Conservation (phyloP, 1,140 invertebrate species). For the Tetraneura akinire region DNA sequence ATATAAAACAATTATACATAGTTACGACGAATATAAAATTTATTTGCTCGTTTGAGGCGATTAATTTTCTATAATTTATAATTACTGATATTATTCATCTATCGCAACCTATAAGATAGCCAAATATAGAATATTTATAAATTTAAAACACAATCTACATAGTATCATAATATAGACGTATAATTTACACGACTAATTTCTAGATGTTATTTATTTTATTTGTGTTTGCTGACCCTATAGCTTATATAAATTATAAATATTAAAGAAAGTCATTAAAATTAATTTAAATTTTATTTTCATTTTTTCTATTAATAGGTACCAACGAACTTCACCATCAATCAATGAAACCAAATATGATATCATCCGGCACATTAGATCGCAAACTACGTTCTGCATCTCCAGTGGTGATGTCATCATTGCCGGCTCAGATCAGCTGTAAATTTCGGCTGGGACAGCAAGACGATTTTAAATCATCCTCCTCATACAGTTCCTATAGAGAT, state of each 20-base stretch:
- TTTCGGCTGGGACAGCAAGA: constrained; percentile 49
- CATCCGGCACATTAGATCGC: constrained; percentile 58
- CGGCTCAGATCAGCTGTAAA: constrained; percentile 47
- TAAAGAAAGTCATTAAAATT: too few relatives aligned
- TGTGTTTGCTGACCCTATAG: too few relatives aligned
- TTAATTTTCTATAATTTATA: too few relatives aligned
- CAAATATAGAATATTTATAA: too few relatives aligned
- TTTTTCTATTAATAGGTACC: constrained; percentile 60
- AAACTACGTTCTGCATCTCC: constrained; percentile 62
- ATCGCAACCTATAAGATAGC: too few relatives aligned
- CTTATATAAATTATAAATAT: too few relatives aligned
- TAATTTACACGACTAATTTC: too few relatives aligned
- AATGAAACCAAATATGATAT: constrained; percentile 58
- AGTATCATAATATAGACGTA: too few relatives aligned
- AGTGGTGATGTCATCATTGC: constrained; percentile 63
- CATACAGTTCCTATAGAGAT: constrained; percentile 46
- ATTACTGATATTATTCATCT: too few relatives aligned
- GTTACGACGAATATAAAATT: not conserved
- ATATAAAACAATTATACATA: not conserved
- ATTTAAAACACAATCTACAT: too few relatives aligned
- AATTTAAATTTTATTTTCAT: too few relatives aligned
- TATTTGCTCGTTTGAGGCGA: not conserved
- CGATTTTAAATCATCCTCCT: constrained; percentile 50
- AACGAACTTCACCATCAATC: constrained; percentile 62
- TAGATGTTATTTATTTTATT: too few relatives aligned